Base-by-base conservation (phyloP, 2,888 invertebrate species). In the Ypsolopha scabrella region DNA sequence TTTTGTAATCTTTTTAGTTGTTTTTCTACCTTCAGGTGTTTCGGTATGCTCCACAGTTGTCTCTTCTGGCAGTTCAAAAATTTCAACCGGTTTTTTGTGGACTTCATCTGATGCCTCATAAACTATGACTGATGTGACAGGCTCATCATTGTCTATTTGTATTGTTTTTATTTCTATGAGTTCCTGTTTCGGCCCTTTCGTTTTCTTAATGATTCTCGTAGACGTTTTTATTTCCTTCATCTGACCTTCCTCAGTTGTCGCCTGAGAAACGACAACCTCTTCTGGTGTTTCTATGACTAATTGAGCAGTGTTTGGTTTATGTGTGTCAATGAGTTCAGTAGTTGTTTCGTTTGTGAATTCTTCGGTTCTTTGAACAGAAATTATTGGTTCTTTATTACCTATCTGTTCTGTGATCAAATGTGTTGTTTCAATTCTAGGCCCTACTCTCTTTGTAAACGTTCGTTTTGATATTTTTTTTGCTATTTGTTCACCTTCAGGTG, bases 371-470 rank as follows among this genome's bases (percentile, higher is more conserved):
- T 53, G 57, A 58, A 61, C 56, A 0, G 59, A 58, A 4, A 61
- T 64, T 11, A 61, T 54, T 0, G 62, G 61, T 60, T 51, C 58
- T 51, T 70, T 59, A 41, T 66, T 61, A 6, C 78, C 72, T 53
- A 83, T 81, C 61, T 83, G 79, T 55, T 75, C 56, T 1, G 82
- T 69, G 10, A 56, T 62, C 63, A 75, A 60, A 52, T 74, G 51
- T 6, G 85, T 70, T 4, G 63, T 65, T 64, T 64, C 57, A 52
- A 70, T 53, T 60, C 62, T 57, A 14, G 65, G 48, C 44, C 60
- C 57, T 11, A 61, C 64, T 49, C 65, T 86, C 59, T 81, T 86
- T 10, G 87, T 85, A 1, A 77, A 4, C 24, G 24, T 64, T 52
- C 79, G 75, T 10, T 59, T 63, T 0, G 57, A 62, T 13, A 64